Conservation (phyloP, 2,797 vertebrate genomes). For the Lepus townsendii region DNA sequence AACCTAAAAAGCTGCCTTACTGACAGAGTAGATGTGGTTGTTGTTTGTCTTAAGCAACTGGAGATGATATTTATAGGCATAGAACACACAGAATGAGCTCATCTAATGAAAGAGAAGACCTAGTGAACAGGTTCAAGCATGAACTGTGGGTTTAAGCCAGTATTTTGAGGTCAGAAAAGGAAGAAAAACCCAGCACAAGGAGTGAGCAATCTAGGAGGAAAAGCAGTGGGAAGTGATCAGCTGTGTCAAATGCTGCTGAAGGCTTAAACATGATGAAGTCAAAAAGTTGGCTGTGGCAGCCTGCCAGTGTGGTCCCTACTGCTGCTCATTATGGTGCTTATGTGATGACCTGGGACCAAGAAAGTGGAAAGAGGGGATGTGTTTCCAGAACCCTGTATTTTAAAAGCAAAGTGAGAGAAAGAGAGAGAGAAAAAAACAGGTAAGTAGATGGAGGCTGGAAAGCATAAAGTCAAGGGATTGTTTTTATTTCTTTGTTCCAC, state of each 20-base stretch:
- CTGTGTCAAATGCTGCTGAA: not conserved
- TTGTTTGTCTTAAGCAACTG: slow-evolving; percentile 2
- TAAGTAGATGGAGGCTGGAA: not conserved
- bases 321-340: not conserved
- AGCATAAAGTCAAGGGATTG: not conserved
- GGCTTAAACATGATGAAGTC: not conserved
- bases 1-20: not conserved
- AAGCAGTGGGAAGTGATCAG: not conserved
- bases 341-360: not conserved
- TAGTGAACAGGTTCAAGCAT: not conserved
- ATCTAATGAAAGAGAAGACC: not conserved
- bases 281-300: not conserved
- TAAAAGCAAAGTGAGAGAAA: not conserved
- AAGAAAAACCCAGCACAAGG: not conserved
- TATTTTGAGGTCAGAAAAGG: not conserved
- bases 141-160: not conserved
- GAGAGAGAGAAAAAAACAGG: not conserved
- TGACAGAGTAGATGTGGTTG: not conserved
- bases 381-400: not conserved
- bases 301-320: not conserved
- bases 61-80: not conserved
- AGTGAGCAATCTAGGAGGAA: not conserved
- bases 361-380: not conserved
- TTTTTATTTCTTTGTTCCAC: slow-evolving; percentile 44
- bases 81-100: not conserved